phyloP scores from a whole-genome alignment of 2,113 vertebrate species.

The Dinomys branickii region DNA sequence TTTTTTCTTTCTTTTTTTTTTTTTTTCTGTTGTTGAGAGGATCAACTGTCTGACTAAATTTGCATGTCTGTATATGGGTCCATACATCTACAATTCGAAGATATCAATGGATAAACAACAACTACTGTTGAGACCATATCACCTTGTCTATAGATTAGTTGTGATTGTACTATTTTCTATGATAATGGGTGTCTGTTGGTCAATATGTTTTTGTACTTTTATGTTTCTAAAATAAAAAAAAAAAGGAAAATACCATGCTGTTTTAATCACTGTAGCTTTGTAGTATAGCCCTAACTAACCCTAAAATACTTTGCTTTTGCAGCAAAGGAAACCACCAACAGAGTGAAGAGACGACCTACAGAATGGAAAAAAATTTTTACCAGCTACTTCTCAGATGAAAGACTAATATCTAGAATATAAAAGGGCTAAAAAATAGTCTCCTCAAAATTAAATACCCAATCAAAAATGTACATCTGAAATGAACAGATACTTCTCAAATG shows the following conservation, averaged over 20 bases:
- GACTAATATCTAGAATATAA: not conserved
- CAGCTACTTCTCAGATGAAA: not conserved
- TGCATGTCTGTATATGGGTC: too few relatives aligned
- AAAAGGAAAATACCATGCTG: not conserved
- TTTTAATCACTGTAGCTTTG: not conserved
- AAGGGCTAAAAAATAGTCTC: not conserved
- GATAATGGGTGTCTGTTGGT: too few relatives aligned
- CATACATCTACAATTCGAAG: too few relatives aligned
- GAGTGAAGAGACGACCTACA: not conserved
- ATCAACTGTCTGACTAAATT: too few relatives aligned
- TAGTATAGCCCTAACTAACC: not conserved
- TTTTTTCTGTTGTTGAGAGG: too few relatives aligned
- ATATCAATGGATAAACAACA: too few relatives aligned
- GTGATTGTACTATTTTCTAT: too few relatives aligned
- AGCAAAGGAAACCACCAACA: not conserved
- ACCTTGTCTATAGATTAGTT: too few relatives aligned
- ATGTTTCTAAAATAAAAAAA: too few relatives aligned
- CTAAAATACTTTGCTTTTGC: not conserved
- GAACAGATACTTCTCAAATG: not conserved
- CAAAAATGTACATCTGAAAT: not conserved
- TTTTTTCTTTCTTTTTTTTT: too few relatives aligned
- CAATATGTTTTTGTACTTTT: too few relatives aligned
- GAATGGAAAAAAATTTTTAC: not conserved
- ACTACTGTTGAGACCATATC: too few relatives aligned
- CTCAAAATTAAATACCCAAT: not conserved